Evolutionary conservation across 2,113 vertebrate genomes (phyloP).

Genomic region (Toxotes chatareus): DNA sequence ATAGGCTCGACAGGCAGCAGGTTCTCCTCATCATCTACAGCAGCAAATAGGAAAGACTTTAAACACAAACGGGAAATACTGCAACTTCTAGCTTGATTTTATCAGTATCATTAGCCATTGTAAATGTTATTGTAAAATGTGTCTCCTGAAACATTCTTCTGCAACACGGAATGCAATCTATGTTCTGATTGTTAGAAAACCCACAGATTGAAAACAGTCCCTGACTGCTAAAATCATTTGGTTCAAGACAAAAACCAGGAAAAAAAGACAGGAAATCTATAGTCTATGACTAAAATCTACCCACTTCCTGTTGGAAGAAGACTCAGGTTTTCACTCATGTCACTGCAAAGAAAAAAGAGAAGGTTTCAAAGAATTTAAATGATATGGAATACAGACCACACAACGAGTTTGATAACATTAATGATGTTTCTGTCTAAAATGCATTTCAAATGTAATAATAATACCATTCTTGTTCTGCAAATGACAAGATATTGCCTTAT

Average conservation of each 20-base stretch:
- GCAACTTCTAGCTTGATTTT: neutral
- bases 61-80: neutral
- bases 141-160: neutral
- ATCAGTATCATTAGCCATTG: neutral
- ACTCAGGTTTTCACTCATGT: conserved; percentile 76
- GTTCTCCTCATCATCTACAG: conserved; percentile 87
- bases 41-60: neutral
- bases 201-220: neutral
- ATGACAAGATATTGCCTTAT: neutral
- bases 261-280: neutral
- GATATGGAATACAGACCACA: neutral
- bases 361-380: neutral
- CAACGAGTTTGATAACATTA: no score
- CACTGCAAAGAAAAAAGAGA: conserved; percentile 39
- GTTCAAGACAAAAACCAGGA: neutral
- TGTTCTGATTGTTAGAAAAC: neutral
- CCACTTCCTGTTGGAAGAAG: conserved; percentile 86
- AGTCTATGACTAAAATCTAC: conserved; percentile 45
- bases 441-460: neutral
- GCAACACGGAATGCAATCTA: neutral
- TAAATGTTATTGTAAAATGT: neutral
- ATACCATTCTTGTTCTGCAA: neutral
- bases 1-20: conserved; percentile 92
- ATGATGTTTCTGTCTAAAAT: neutral
- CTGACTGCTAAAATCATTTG: neutral